Evolutionary conservation across 2,888 invertebrate species (phyloP).

Genomic region (Drosophila picticornis): DNA sequence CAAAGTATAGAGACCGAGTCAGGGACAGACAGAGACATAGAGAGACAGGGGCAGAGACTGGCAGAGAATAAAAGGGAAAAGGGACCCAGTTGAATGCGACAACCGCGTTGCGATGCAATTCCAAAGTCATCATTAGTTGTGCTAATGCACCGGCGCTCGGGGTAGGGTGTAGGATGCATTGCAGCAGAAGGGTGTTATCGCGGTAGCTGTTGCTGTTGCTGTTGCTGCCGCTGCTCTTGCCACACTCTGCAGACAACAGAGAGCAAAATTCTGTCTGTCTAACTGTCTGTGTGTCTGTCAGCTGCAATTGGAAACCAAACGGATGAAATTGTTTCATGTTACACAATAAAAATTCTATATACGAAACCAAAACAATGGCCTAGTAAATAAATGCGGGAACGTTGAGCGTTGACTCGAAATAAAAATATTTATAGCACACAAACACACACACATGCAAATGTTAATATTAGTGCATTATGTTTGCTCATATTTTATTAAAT

Average conservation of each 20-base stretch:
- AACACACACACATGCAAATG: neutral
- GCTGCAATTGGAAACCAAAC: constrained; percentile 70
- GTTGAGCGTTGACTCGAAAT: constrained; percentile 68
- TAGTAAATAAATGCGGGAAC: constrained; percentile 78
- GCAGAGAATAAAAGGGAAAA: constrained; percentile 20
- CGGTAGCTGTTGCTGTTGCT: constrained; percentile 10
- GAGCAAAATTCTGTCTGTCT: constrained; percentile 51
- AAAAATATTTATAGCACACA: constrained; percentile 56
- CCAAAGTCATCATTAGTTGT: constrained; percentile 71
- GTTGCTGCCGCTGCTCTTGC: constrained; percentile 42
- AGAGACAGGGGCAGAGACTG: neutral
- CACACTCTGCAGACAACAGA: constrained; percentile 33
- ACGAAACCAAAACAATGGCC: constrained; percentile 76
- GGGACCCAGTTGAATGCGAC: constrained; percentile 42
- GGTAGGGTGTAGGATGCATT: constrained; percentile 1
- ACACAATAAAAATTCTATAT: constrained; percentile 77
- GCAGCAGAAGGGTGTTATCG: constrained; percentile 46
- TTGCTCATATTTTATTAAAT: constrained; percentile 43
- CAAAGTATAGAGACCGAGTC: constrained; percentile 20
- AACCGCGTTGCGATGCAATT: constrained; percentile 58
- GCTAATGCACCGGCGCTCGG: constrained; percentile 67
- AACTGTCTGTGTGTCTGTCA: constrained; percentile 54
- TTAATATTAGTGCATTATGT: constrained; percentile 38
- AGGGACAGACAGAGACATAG: neutral
- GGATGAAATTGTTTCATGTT: constrained; percentile 73